Base-by-base conservation (phyloP, 2,888 invertebrate genomes). In the Pycnomerus fuliginosus region DNA sequence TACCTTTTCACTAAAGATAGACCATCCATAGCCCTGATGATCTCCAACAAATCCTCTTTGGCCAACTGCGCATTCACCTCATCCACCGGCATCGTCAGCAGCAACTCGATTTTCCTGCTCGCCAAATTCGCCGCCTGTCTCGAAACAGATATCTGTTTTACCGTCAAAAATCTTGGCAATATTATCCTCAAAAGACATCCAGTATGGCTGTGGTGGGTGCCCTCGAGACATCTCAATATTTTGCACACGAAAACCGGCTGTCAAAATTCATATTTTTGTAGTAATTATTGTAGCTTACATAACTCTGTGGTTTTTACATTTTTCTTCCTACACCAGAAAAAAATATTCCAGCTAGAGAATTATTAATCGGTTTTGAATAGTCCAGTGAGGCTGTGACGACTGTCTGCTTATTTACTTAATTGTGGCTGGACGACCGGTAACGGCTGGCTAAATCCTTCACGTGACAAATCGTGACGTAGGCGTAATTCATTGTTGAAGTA, bases 61-160 rank as follows among this genome's bases (percentile, higher is more conserved):
- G 84, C 73, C 8, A 90, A 64, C 57, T 88, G 88, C 10, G 74
- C 73, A 23, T 70, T 73, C 3, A 84, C 81, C 24, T 82, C 78
- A 4, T 84, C 84, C 0, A 72, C 60, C 0, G 76, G 68, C 60
- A 82, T 69, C 0, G 84, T 81, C 48, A 85, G 74, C n/a, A 90
- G 68, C 52, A 82, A 74, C 61, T 82, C 84, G 25, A 87, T 79
- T 52, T 86, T 77, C 13, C 82, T 76, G 64, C 84, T 82, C 0
- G 86, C 86, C 39, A 91, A 76, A 58, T 82, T 82, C n/a, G 84
- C 82, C 37, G 86, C 85, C 62, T 83, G 71, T 50, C 86, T 78
- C 1, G 80, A 76, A 14, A 85, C 63, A 0, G 85, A 82, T 16
- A 87, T 76, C 46, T 87, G 83, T 14, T 82, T 80, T 29, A 84